Evolutionary conservation across 2,888 invertebrate genomes (phyloP), one percentile per base, ranked within the genome.

Genomic region (Melinopterus prodromus): DNA sequence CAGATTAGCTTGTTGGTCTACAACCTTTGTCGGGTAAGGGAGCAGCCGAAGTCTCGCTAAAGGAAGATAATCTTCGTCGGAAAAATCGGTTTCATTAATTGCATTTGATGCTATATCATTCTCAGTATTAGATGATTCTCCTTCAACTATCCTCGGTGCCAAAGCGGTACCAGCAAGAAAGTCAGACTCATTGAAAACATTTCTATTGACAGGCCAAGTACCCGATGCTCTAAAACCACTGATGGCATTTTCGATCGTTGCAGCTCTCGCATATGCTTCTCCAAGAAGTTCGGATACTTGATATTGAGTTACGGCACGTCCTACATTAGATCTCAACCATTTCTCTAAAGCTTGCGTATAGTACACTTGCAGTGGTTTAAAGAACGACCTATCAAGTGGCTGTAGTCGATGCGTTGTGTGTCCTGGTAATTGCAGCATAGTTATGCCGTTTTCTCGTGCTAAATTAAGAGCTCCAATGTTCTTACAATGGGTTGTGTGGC

Each of bases 191-290:
- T 26, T 26, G 26, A 26, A 26, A 38, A 81, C 15, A 79, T 80
- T 75, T 74, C 81, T 78, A 69, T 83, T 79, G 14, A 83, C 84
- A 37, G 83, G 83, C 82, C 81, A 83, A 77, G 26, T 26, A 26
- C 26, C 3, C 26, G 3, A 26, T 26, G 26, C 26, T 26, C 26
- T 3, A 26, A 26, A 26, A 26, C 26, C 26, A 26, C 26, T 26
- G 26, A 26, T 26, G 26, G 26, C 26, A 26, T 70, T 83, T 79
- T 74, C 80, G 35, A 81, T 70, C 16, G 80, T 83, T 12, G 83
- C 83, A 37, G 82, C 83, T 79, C 77, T 79, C 38, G 76, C 80
- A 81, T 84, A 83, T 76, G 83, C 82, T 80, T 83, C 82, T 70
- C 72, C 80, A 16, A 84, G 78, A 71, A 84, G 78, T 77, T 77